Evolutionary conservation across 2,888 invertebrate genomes (phyloP), one percentile per base, ranked within the genome.

Genomic region (Tinea semifulvella): DNA sequence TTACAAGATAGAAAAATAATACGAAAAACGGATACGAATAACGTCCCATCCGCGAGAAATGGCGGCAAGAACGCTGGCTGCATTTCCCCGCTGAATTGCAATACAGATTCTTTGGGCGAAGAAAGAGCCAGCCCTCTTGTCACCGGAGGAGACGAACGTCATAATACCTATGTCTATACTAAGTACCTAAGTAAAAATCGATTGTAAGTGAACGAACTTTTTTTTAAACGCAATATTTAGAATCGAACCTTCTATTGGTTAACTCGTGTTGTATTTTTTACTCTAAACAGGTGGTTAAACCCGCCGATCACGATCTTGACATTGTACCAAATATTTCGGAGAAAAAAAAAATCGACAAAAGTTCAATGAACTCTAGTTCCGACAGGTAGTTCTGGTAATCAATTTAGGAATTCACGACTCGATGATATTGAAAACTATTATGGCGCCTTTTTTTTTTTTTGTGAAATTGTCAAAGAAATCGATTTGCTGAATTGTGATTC

Each of bases 251-350:
- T 74, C 70, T 71, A 72, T 74, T 76, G 74, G 73, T 68, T 75
- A 74, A 76, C 75, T 79, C 74, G 75, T 76, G 76, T 75, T 74
- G 63, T 56, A 65, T 65, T 69, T 68, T 71, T 70, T 65, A 61
- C 49, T 48, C 52, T 56, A 57, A 62, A 17, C 79, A 79, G 79
- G 79, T 79, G 75, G 56, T 71, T 73, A 72, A 65, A 76, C 74
- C 69, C 70, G 68, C 57, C 27, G 55, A 53, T 57, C 72, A 71
- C 65, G 73, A 63, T 61, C 71, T 75, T 75, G 76, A 70, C 73
- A 73, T 73, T 75, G 66, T 22, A 22, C 36, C 10, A 18, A 36
- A 36, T 31, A 31, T 36, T 36, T 36, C 10, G 36, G 8, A 14
- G n/a, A 31, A 31, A 31, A 35, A 18, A 36, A 36, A 36, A 14